A percentile compares a stretch with the other conserved stretches of the same genome.
These are phyloP conservation scores for Scopus umbretta DNA, from an alignment of 2,113 vertebrate genomes.

Conservation along the genomic window DNA sequence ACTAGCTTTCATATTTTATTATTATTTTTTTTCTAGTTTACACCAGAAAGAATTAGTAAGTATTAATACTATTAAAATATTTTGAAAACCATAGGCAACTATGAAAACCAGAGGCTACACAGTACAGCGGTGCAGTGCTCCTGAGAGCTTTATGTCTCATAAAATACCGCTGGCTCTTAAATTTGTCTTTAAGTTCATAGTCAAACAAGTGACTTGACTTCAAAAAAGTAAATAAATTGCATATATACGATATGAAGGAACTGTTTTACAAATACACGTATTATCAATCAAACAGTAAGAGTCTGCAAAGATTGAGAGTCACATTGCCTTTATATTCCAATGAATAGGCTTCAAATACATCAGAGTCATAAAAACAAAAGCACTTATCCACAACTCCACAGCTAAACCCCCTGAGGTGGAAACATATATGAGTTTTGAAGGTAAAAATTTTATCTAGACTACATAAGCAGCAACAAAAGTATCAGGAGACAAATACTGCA, in stretches of 20 bases:
- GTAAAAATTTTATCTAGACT: background rate
- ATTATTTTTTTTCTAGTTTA: background rate
- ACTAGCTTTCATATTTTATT: background rate
- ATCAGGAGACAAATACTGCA: background rate
- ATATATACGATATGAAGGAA: background rate
- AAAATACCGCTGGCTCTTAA: background rate
- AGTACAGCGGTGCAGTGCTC: background rate
- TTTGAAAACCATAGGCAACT: background rate
- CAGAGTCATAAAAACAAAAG: background rate
- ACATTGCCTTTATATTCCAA: background rate
- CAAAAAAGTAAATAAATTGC: background rate
- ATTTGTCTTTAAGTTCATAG: background rate
- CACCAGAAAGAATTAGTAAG: background rate
- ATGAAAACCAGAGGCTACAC: background rate
- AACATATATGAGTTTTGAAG: background rate
- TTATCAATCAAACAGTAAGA: background rate
- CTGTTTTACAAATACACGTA: background rate
- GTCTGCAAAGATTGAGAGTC: background rate
- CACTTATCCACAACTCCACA: background rate
- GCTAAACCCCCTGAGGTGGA: background rate
- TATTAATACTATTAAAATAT: background rate
- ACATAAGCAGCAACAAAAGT: background rate
- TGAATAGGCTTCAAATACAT: background rate
- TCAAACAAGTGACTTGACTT: background rate
- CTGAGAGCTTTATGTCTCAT: background rate